Base-by-base conservation (phyloP, 2,888 invertebrate genomes). In the Prenolepis imparis region DNA sequence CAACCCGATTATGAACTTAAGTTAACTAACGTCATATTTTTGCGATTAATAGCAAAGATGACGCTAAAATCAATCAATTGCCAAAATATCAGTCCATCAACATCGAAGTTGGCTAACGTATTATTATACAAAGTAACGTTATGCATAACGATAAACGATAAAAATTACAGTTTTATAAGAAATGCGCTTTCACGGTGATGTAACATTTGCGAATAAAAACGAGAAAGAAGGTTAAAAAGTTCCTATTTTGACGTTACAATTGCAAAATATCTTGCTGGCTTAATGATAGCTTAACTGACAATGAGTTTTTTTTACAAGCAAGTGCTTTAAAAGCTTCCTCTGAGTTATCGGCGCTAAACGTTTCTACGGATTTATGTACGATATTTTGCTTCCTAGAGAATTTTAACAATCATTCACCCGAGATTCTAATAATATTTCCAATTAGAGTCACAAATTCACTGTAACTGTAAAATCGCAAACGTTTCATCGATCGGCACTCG, bases 151-250 rank as follows among this genome's bases (percentile, higher is more conserved):
- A 66, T 41, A 21, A 0, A 5, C 39, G 0, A 67, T 48, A 28
- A 67, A 67, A 67, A 18, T 57, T 21, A 57, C 52, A 24, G 11
- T 67, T 48, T 21, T 67, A 67, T 48, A 44, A 57, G 11, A 57
- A 48, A 67, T 12, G 28, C 44, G 28, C 44, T 67, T 28, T 67
- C 44, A 44, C 8, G 41, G 15, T 18, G 9, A 67, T 67, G 24
- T 24, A 67, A 67, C 41, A 44, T 44, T 67, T 24, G 18, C 28
- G 66, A 44, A 44, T 66, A 66, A 66, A 44, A 41, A 18, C 11
- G 28, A 4, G 24, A 44, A 28, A 44, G 6, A 15, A 66, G 15
- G 15, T 66, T 41, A 9, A 21, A 18, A 15, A 44, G 15, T 67
- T 67, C 18, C 24, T 44, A 67, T 44, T 66, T 21, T 44, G 21